A percentile compares a stretch with the other conserved stretches of the same genome.
Conservation (phyloP, 2,113 vertebrate genomes). For the Ia io region DNA sequence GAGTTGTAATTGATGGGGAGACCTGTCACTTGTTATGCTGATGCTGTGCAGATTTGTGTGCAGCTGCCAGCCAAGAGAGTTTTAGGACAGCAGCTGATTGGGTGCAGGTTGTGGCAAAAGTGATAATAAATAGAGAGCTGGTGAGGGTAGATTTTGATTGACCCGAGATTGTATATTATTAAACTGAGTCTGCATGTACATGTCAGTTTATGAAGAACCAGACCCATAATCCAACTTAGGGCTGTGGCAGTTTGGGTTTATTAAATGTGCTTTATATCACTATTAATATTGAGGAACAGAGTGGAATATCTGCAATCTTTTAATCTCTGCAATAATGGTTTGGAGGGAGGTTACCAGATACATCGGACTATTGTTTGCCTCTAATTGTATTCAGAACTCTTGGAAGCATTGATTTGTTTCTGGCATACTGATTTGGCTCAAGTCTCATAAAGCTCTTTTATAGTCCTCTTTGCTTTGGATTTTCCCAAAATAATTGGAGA, state of each 20-base stretch:
- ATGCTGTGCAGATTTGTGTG: slow-evolving; percentile 49
- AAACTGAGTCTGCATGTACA: slow-evolving; percentile 50
- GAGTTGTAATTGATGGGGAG: slow-evolving; percentile 48
- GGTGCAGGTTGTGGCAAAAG: slow-evolving; percentile 63
- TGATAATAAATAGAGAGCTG: slow-evolving; percentile 47
- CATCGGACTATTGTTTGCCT: slow-evolving; percentile 77
- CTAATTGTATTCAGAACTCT: slow-evolving; percentile 81
- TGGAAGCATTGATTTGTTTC: slow-evolving; percentile 74
- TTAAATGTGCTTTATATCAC: slow-evolving; percentile 74
- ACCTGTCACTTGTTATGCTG: slow-evolving; percentile 64
- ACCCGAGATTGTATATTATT: slow-evolving; percentile 58
- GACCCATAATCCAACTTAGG: slow-evolving; percentile 54
- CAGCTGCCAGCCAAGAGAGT: slow-evolving; percentile 55
- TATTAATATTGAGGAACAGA: slow-evolving; percentile 66
- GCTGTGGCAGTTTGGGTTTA: slow-evolving; percentile 52
- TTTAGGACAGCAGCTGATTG: slow-evolving; percentile 61
- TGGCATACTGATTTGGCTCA: slow-evolving; percentile 64
- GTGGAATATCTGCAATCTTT: slow-evolving; percentile 63
- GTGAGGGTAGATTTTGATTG: slow-evolving; percentile 68
- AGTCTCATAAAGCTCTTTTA: slow-evolving; percentile 76
- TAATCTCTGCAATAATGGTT: slow-evolving; percentile 81
- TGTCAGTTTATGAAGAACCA: slow-evolving; percentile 44
- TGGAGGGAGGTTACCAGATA: slow-evolving; percentile 73
- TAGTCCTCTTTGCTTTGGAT: slow-evolving; percentile 70
- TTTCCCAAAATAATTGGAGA: slow-evolving; percentile 79